Base-by-base conservation (phyloP, 2,888 invertebrate species). In the Heliconius cydno region DNA sequence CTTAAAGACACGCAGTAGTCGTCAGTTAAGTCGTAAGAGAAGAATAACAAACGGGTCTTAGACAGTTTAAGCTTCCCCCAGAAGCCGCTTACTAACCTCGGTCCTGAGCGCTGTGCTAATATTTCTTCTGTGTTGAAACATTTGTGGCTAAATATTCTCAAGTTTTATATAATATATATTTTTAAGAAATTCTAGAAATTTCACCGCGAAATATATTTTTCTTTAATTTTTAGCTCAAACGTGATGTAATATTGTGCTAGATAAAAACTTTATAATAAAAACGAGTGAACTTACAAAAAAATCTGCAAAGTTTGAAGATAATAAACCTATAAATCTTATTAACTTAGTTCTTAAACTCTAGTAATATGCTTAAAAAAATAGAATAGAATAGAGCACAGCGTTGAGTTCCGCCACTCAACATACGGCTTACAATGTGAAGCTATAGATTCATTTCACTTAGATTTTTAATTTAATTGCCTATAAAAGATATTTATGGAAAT, bases 21-120 rank as follows among this genome's bases (percentile, higher is more conserved):
- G 41, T 41, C 28, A 25, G 65, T 30, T 57, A 72, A 72, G 72
- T 72, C 38, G 63, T 65, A 63, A 75, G 65, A 22, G 74, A 75
- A 75, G 74, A 65, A 63, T 65, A 75, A 75, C 74, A 75, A 75
- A 41, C 63, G 25, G 41, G 60, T 65, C 34, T 75, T 41, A 74
- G 74, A 34, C 38, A 73, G 72, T 4, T 73, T 75, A 75, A 75
- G 41, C 65, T 63, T 25, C 25, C 38, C n/a, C 19, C 28, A 75
- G 19, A 75, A 65, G 74, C 65, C 46, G 25, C 65, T 65, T 75
- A 75, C 38, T 65, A 22, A 75, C 63, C 63, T 25, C 38, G 38
- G 41, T 28, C 65, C 13, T 65, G 63, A 60, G 38, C 25, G n/a
- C 19, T 38, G 25, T 25, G 57, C 28, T 72, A 41, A 74, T 57